Conservation (phyloP, 2,113 vertebrate genomes). For the Aphyosemion australe region DNA sequence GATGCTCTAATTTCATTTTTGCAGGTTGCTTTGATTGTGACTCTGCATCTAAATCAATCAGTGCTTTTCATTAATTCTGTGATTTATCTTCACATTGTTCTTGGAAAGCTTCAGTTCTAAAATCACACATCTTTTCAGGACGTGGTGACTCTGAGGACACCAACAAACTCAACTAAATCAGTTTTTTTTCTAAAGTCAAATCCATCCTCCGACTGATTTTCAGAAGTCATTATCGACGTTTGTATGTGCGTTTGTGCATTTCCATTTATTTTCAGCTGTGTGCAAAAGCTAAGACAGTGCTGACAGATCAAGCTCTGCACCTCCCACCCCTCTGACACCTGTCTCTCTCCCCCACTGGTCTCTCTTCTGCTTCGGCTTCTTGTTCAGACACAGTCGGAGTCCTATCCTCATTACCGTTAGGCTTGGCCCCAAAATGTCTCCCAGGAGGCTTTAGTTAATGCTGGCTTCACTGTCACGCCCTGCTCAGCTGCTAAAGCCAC, state of each 20-base stretch:
- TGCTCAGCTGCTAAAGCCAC: constrained; percentile 31
- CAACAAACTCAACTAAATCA: too few relatives aligned
- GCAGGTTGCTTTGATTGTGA: too few relatives aligned
- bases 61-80: not conserved
- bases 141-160: too few relatives aligned
- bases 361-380: constrained; percentile 1
- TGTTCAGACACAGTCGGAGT: constrained; percentile 23
- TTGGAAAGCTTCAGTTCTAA: too few relatives aligned
- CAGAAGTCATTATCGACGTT: not conserved
- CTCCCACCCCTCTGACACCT: constrained; percentile 38
- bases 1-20: too few relatives aligned
- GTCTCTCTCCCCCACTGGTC: constrained; percentile 40
- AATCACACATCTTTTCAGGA: too few relatives aligned
- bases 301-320: constrained; percentile 27
- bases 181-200: too few relatives aligned
- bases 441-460: constrained; percentile 33
- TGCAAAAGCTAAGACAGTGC: constrained; percentile 23
- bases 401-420: constrained; percentile 32
- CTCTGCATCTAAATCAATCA: not conserved
- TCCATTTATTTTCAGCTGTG: constrained; percentile 68
- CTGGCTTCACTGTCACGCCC: constrained; percentile 13
- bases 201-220: too few relatives aligned
- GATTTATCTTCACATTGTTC: not conserved
- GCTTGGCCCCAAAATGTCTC: constrained; percentile 52
- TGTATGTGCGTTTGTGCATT: constrained; percentile 16